Percentiles rank a stretch among this genome's conserved stretches.
Evolutionary conservation across 2,113 vertebrate genomes (phyloP).

Genomic region (Istiophorus platypterus): DNA sequence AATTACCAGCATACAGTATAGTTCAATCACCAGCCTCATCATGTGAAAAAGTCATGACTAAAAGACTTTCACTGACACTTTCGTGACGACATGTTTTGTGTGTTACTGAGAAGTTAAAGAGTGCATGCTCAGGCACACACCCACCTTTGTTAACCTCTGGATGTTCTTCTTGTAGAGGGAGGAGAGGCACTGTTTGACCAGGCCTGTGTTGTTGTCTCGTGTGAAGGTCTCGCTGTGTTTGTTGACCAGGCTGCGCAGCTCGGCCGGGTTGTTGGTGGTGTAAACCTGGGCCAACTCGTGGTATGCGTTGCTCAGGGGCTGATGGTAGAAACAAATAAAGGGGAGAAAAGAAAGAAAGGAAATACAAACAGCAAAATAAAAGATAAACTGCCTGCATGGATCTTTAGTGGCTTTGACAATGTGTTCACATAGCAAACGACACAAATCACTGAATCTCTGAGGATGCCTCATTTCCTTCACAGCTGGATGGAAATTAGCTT

Average conservation of each 20-base stretch:
- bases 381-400: not conserved
- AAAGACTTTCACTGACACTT: not conserved
- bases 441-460: not conserved
- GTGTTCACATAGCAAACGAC: not conserved
- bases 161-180: slow-evolving; percentile 99
- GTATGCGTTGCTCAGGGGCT: slow-evolving; percentile 99
- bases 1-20: not conserved
- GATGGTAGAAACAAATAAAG: slow-evolving; percentile 2
- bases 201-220: slow-evolving; percentile 96
- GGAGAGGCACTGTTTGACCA: slow-evolving; percentile 98
- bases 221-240: slow-evolving; percentile 96
- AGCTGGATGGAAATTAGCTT: not conserved
- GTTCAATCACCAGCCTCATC: not conserved
- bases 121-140: slow-evolving; percentile 1
- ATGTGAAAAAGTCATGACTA: not conserved
- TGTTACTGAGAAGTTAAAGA: not conserved
- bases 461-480: not conserved
- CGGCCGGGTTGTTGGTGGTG: slow-evolving; percentile 95
- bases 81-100: not conserved
- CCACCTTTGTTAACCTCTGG: slow-evolving; percentile 98
- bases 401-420: not conserved
- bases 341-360: not conserved
- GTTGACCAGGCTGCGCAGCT: slow-evolving; percentile 93
- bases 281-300: slow-evolving; percentile 98
- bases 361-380: not conserved